Conservation (phyloP, 2,888 invertebrate genomes). For the Cantharis lateralis region DNA sequence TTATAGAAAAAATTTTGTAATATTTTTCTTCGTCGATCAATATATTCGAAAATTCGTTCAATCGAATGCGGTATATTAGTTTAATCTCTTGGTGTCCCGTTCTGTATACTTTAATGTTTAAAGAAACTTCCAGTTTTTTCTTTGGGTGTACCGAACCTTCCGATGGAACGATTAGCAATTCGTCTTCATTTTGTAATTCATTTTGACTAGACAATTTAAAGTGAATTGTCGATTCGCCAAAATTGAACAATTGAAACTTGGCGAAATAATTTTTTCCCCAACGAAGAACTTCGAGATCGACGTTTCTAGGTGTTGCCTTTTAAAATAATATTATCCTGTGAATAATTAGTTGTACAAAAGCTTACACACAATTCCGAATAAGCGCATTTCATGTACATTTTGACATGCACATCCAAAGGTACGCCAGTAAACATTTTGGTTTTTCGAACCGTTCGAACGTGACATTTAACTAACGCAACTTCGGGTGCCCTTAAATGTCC, state of each 20-base stretch:
- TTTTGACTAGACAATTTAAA: slow-evolving; percentile 43
- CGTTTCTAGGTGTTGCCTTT: slow-evolving; percentile 52
- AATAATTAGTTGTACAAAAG: background rate
- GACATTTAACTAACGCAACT: slow-evolving; percentile 15
- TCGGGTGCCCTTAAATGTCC: slow-evolving; percentile 15
- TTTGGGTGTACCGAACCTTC: slow-evolving; percentile 44
- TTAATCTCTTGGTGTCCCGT: slow-evolving; percentile 46
- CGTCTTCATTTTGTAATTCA: slow-evolving; percentile 3
- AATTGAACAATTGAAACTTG: slow-evolving; percentile 53
- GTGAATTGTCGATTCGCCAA: slow-evolving; percentile 51
- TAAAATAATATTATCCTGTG: slow-evolving; percentile 11
- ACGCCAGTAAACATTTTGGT: slow-evolving; percentile 8
- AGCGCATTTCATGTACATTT: slow-evolving; percentile 23
- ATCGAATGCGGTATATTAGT: slow-evolving; percentile 48
- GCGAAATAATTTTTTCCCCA: slow-evolving; percentile 42
- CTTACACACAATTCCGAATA: slow-evolving; percentile 36
- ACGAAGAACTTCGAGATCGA: slow-evolving; percentile 46
- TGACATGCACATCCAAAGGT: slow-evolving; percentile 21
- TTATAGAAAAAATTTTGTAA: slow-evolving; percentile 43
- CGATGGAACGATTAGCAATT: slow-evolving; percentile 23
- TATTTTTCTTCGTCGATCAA: slow-evolving; percentile 28
- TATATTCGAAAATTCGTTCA: slow-evolving; percentile 36
- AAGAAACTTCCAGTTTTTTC: slow-evolving; percentile 41
- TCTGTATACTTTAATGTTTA: slow-evolving; percentile 44
- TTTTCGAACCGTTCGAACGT: slow-evolving; percentile 14